phyloP scores from a whole-genome alignment of 2,888 invertebrate species.

The Sinopyrophorus schimmeli region DNA sequence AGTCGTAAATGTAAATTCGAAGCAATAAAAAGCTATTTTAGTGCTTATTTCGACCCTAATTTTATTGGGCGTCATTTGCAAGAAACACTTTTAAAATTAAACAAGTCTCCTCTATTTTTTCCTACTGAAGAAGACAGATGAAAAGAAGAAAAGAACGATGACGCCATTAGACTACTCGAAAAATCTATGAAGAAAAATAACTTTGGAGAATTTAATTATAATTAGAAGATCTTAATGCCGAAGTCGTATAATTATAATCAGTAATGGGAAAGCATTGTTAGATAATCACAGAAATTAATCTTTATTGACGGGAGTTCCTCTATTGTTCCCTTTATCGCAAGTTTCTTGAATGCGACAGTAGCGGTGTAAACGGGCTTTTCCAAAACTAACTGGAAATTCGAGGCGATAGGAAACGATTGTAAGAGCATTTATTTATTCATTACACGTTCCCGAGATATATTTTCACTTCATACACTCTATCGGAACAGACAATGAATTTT shows the following conservation, averaged over 20 bases:
- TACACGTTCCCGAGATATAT: slow-evolving; percentile 53
- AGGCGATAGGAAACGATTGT: slow-evolving; percentile 29
- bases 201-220: slow-evolving; percentile 27
- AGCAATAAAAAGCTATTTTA: slow-evolving; percentile 16
- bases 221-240: slow-evolving; percentile 26
- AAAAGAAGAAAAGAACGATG: too few species aligned
- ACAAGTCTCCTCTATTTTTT: too few species aligned
- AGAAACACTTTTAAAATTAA: too few species aligned
- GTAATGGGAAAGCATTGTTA: slow-evolving; percentile 44
- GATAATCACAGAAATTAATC: slow-evolving; percentile 49
- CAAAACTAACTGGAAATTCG: slow-evolving; percentile 25
- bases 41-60: slow-evolving; percentile 14
- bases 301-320: slow-evolving; percentile 48
- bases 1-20: slow-evolving; percentile 20
- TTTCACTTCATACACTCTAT: slow-evolving; percentile 56
- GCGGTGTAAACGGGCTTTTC: slow-evolving; percentile 25
- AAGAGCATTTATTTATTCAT: slow-evolving; percentile 46
- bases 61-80: slow-evolving; percentile 5
- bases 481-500: slow-evolving; percentile 55
- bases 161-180: too few species aligned
- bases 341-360: slow-evolving; percentile 29
- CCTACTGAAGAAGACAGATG: too few species aligned
- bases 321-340: slow-evolving; percentile 40
- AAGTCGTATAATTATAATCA: slow-evolving; percentile 40
- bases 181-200: slow-evolving; percentile 19